A percentile compares a stretch with the other conserved stretches of the same genome.
Conservation (phyloP, 53 echinoderm and acorn worm genomes). For the Paelopatides confundens region DNA sequence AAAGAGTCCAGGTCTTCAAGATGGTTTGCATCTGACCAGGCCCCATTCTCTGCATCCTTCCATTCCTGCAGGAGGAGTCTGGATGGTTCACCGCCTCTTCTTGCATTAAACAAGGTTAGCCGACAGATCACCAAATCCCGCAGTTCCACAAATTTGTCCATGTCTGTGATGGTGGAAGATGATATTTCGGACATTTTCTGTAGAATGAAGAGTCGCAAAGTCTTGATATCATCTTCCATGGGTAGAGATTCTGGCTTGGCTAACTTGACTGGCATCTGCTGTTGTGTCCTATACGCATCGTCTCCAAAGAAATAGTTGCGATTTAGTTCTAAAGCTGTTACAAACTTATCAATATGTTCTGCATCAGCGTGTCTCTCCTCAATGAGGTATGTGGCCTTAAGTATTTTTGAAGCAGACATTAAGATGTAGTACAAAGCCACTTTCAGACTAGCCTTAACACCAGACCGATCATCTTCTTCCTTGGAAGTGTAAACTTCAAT, state of each 20-base stretch:
- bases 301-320: slow-evolving; percentile 30
- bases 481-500: slow-evolving; percentile 44
- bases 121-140: slow-evolving; percentile 50
- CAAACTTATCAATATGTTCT: slow-evolving; percentile 7
- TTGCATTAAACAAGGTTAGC: slow-evolving; percentile 72
- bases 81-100: slow-evolving; percentile 70
- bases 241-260: not conserved
- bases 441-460: slow-evolving; percentile 68
- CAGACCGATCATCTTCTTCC: not conserved
- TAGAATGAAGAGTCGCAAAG: not conserved
- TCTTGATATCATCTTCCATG: not conserved
- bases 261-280: not conserved
- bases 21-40: slow-evolving; percentile 57
- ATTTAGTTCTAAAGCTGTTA: slow-evolving; percentile 16
- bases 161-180: slow-evolving; percentile 7
- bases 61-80: slow-evolving; percentile 52
- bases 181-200: not conserved
- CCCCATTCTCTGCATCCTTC: slow-evolving; percentile 62
- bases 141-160: slow-evolving; percentile 52
- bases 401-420: slow-evolving; percentile 57
- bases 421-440: slow-evolving; percentile 59
- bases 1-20: slow-evolving; percentile 50
- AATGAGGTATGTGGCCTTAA: not conserved
- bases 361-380: slow-evolving; percentile 9
- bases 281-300: not conserved